Evolutionary conservation across 2,888 invertebrate species (phyloP).

Genomic region (Lissonota sp.): DNA sequence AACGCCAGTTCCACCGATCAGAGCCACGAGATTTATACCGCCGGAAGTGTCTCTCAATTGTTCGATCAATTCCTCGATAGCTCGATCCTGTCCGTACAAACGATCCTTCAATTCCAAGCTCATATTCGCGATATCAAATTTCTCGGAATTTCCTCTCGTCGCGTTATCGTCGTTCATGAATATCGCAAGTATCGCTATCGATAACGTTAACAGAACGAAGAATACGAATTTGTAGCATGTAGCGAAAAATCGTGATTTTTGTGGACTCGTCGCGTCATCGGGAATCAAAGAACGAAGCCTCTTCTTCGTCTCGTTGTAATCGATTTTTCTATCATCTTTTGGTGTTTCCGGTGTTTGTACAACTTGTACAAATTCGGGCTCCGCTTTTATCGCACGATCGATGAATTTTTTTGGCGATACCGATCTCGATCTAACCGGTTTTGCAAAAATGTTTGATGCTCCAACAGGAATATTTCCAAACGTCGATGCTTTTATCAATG

Average conservation of each 20-base stretch:
- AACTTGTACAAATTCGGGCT: constrained; percentile 6
- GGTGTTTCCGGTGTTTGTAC: background rate
- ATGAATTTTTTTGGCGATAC: constrained; percentile 47
- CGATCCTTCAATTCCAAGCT: constrained; percentile 69
- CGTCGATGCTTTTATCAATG: constrained; percentile 51
- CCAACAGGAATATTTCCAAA: constrained; percentile 13
- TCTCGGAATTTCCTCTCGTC: constrained; percentile 60
- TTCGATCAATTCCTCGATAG: constrained; percentile 65
- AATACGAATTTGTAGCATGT: constrained; percentile 55
- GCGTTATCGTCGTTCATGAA: constrained; percentile 51
- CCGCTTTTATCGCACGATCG: constrained; percentile 1
- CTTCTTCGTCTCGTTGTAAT: constrained; percentile 63
- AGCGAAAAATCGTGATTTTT: constrained; percentile 24
- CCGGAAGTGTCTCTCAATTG: constrained; percentile 63
- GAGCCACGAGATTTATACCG: constrained; percentile 70
- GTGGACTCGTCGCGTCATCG: constrained; percentile 21
- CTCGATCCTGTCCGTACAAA: constrained; percentile 76
- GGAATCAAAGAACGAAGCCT: constrained; percentile 68
- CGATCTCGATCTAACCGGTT: constrained; percentile 54
- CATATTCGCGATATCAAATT: constrained; percentile 69
- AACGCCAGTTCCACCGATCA: constrained; percentile 80
- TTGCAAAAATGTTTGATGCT: background rate
- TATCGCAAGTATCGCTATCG: constrained; percentile 52
- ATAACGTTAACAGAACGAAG: constrained; percentile 61
- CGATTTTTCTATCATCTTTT: background rate